phyloP scores from a whole-genome alignment of 2,797 vertebrate species.

The Enteromius trimaculatus region DNA sequence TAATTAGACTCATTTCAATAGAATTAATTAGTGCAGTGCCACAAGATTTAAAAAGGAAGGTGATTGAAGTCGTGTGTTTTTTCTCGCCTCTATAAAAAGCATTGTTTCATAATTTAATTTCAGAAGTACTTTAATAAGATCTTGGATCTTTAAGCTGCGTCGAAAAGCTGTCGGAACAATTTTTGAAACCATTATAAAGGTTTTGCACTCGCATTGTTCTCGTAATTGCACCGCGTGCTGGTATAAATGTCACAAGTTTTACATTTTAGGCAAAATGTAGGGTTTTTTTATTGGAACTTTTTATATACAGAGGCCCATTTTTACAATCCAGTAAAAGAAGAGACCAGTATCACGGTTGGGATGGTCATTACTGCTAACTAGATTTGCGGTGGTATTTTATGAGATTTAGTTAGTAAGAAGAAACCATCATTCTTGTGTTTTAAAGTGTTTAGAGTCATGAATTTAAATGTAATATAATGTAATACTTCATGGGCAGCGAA shows the following conservation, averaged over 20 bases:
- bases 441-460: background rate
- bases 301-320: slow-evolving; percentile 30
- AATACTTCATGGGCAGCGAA: background rate
- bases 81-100: slow-evolving; percentile 65
- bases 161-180: slow-evolving; percentile 45
- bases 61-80: slow-evolving; percentile 69
- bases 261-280: slow-evolving; percentile 13
- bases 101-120: slow-evolving; percentile 72
- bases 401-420: background rate
- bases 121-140: slow-evolving; percentile 71
- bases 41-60: slow-evolving; percentile 70
- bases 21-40: slow-evolving; percentile 75
- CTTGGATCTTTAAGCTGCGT: slow-evolving; percentile 58
- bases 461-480: background rate
- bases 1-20: slow-evolving; percentile 77
- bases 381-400: slow-evolving; percentile 37
- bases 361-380: slow-evolving; percentile 45
- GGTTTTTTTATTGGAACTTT: slow-evolving; percentile 39
- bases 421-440: slow-evolving; percentile 41
- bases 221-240: slow-evolving; percentile 55
- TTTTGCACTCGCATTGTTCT: slow-evolving; percentile 57
- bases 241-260: slow-evolving; percentile 48
- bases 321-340: slow-evolving; percentile 26
- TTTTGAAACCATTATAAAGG: slow-evolving; percentile 63
- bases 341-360: slow-evolving; percentile 24